These are phyloP conservation scores for Epinephelus awoara DNA, from an alignment of 2,797 vertebrate species.

Conservation along the genomic window DNA sequence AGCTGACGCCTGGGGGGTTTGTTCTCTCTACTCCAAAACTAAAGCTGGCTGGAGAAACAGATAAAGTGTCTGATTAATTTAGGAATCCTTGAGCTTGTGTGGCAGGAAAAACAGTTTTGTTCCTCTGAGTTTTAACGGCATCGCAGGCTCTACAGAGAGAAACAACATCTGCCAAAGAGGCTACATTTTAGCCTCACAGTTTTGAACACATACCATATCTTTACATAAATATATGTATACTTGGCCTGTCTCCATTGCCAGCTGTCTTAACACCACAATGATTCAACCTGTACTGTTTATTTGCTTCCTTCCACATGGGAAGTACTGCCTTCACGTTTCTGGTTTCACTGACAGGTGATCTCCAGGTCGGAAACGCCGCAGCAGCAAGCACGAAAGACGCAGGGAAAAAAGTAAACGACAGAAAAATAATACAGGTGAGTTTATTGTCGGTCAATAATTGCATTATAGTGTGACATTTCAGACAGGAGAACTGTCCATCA, in stretches of 20 bases:
- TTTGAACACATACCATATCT: slow-evolving; percentile 9
- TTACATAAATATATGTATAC: slow-evolving; percentile 30
- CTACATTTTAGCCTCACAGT: slow-evolving; percentile 7
- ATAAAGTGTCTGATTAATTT: slow-evolving; percentile 54
- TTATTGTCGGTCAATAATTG: neutral
- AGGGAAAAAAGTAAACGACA: neutral
- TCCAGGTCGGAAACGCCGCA: neutral
- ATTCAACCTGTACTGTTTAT: neutral
- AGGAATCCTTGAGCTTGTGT: slow-evolving; percentile 37
- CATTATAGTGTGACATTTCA: slow-evolving; percentile 40
- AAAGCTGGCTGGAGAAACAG: slow-evolving; percentile 45
- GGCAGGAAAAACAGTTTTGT: slow-evolving; percentile 10
- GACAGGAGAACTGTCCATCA: slow-evolving; percentile 13
- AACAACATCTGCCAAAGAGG: slow-evolving; percentile 27
- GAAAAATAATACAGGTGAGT: neutral
- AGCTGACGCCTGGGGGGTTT: slow-evolving; percentile 44
- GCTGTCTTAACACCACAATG: slow-evolving; percentile 27
- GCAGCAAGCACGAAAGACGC: neutral
- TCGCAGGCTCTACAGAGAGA: neutral
- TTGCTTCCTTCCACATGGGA: neutral
- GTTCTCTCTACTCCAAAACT: slow-evolving; percentile 45
- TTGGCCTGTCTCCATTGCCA: slow-evolving; percentile 12
- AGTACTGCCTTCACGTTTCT: slow-evolving; percentile 13
- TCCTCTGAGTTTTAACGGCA: slow-evolving; percentile 32
- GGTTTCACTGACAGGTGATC: slow-evolving; percentile 15